Conservation (phyloP, 2,113 vertebrate genomes). For the Poecile atricapillus region DNA sequence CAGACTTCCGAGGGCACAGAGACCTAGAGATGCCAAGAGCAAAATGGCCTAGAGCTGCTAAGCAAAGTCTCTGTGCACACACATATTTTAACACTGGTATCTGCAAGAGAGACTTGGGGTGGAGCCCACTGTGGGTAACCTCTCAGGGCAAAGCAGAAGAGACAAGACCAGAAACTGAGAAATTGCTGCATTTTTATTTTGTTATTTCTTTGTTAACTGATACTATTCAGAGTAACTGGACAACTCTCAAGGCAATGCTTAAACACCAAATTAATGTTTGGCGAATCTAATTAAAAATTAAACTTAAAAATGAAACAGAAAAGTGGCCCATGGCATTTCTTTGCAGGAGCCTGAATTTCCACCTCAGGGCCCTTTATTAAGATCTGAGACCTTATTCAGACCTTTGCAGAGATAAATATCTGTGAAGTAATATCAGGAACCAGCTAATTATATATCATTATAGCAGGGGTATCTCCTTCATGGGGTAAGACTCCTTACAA, state of each 20-base stretch:
- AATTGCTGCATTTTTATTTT: not conserved
- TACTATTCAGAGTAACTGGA: not conserved
- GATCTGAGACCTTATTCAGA: not conserved
- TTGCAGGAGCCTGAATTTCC: not conserved
- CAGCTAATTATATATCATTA: not conserved
- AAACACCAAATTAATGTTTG: not conserved
- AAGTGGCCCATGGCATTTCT: not conserved
- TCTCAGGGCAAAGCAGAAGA: not conserved
- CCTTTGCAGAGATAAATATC: not conserved
- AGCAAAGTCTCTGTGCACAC: not conserved
- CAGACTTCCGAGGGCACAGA: not conserved
- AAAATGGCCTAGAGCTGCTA: not conserved
- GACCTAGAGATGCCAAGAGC: not conserved
- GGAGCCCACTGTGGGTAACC: not conserved
- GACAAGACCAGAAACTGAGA: not conserved
- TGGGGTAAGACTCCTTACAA: not conserved
- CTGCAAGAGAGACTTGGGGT: fast-evolving
- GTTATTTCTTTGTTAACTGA: not conserved
- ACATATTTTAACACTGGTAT: not conserved
- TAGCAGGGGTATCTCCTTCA: not conserved
- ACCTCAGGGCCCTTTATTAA: not conserved
- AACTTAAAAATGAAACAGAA: not conserved
- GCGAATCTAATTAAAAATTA: not conserved
- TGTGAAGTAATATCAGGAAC: not conserved
- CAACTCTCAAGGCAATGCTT: not conserved